Evolutionary conservation across 2,888 invertebrate genomes (phyloP), one percentile per base, ranked within the genome.

Genomic region (Hemaris fuciformis): DNA sequence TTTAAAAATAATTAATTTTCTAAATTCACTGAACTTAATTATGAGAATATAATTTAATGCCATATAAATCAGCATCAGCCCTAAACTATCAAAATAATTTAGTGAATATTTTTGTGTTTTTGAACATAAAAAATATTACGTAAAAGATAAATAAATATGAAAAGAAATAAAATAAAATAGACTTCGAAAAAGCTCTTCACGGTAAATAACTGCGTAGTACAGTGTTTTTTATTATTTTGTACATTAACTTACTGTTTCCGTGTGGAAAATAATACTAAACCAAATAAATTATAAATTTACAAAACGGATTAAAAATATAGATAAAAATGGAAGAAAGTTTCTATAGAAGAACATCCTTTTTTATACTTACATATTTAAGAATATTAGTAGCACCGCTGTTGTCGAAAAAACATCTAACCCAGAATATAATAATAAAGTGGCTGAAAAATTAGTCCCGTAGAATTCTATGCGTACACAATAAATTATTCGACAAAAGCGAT

Each of bases 401-500:
- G 81, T 87, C 83, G 83, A 85, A 85, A 77, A 63, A 61, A 64
- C 59, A 53, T 63, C 31, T 63, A 48, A 56, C 59, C 62, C 22
- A 63, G 53, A 45, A 45, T 10, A 57, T 62, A 61, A 27, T 15
- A 42, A 57, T 59, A 20, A 63, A 56, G 18, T 10, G 2, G n/a
- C 53, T 53, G 18, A 31, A 31, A 31, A 27, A 8, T 53, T 53
- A 8, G 38, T 48, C 18, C 59, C 66, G 58, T 62, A 23, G 7
- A 65, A 65, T 62, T 64, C 57, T 64, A 64, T 58, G 57, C 48
- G 62, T 70, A 77, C 70, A 71, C 58, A 63, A 66, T 53, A 63
- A 42, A 69, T 66, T 64, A 76, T 85, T 88, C 80, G 85, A 90
- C 84, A 88, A 84, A 89, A 89, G 89, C 89, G 83, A 82, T 79